Percentiles rank a stretch among this genome's conserved stretches.
These are phyloP conservation scores for Nothobranchius kuhntae DNA, from an alignment of 2,113 vertebrate species.

Conservation along the genomic window DNA sequence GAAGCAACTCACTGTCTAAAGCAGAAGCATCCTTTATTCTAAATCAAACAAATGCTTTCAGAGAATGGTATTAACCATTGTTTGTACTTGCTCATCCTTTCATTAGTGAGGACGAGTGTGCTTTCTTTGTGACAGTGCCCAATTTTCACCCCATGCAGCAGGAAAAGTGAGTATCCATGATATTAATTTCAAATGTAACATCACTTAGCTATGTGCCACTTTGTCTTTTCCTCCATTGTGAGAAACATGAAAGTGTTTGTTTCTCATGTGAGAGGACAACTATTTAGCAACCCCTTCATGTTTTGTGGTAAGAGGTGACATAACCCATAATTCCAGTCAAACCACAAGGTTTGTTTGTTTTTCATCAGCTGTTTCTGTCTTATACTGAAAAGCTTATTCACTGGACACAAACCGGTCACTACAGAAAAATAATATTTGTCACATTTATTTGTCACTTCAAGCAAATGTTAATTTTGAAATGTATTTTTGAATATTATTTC, in stretches of 20 bases:
- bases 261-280: conserved; percentile 71
- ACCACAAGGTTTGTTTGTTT: conserved; percentile 60
- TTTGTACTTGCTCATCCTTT: background rate
- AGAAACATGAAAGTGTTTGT: conserved; percentile 64
- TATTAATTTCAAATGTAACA: background rate
- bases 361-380: conserved; percentile 58
- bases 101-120: background rate
- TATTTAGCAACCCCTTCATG: conserved; percentile 56
- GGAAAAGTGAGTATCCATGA: background rate
- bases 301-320: conserved; percentile 76
- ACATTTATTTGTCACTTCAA: too few relatives aligned
- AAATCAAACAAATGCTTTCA: background rate
- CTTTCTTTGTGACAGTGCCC: background rate
- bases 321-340: conserved; percentile 78
- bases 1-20: background rate
- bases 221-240: conserved; percentile 50
- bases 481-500: too few relatives aligned
- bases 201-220: conserved; percentile 18
- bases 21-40: background rate
- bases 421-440: too few relatives aligned
- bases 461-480: too few relatives aligned
- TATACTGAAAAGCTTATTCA: conserved; percentile 41
- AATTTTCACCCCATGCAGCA: background rate
- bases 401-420: background rate
- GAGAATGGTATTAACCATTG: background rate